Evolutionary conservation across 2,797 vertebrate genomes (phyloP), one percentile per base, ranked within the genome.

Genomic region (Spea hammondii): DNA sequence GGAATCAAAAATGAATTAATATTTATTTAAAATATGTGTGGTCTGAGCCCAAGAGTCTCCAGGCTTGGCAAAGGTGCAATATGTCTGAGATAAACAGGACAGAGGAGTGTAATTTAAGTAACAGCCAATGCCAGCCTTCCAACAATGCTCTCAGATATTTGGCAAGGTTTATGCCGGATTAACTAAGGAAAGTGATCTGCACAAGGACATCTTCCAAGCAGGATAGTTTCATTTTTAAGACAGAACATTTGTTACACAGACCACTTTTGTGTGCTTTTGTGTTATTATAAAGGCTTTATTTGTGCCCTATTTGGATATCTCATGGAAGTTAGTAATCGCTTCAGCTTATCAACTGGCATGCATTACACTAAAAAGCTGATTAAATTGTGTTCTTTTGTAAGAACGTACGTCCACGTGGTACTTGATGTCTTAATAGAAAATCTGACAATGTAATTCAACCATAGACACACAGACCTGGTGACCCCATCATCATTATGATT

Each of bases 1-100:
- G 86, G 88, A 87, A 89, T 88, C 86, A 88, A 87, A 88, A 89
- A 87, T 87, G 87, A 88, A 88, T 83, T 84, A 74, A 87, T 81
- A 85, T 85, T 88, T 84, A 89, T 89, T 82, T 78, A 81, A 87
- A 86, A 87, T 85, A 83, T 88, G 86, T 73, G 83, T 85, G 83
- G 85, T 84, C 83, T 84, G 74, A 85, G 83, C 85, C 87, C 80
- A 86, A 85, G 83, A 79, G 13, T 86, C 88, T 87, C 85, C 86
- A 86, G 88, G 85, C 85, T 3, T 54, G 85, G 88, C 88, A 86
- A 68, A 44, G 79, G 85, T 79, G 81, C 83, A 84, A 77, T 84
- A 85, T 76, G 85, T 87, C 74, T 65, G 88, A 85, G 84, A 85
- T 83, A 84, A 87, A 85, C 79, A 82, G 80, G 78, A 84, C 86